Percentiles rank a stretch among this genome's conserved stretches.
These are phyloP conservation scores for Molossus alvarezi DNA, from an alignment of 2,797 vertebrate species.

Conservation along the genomic window DNA sequence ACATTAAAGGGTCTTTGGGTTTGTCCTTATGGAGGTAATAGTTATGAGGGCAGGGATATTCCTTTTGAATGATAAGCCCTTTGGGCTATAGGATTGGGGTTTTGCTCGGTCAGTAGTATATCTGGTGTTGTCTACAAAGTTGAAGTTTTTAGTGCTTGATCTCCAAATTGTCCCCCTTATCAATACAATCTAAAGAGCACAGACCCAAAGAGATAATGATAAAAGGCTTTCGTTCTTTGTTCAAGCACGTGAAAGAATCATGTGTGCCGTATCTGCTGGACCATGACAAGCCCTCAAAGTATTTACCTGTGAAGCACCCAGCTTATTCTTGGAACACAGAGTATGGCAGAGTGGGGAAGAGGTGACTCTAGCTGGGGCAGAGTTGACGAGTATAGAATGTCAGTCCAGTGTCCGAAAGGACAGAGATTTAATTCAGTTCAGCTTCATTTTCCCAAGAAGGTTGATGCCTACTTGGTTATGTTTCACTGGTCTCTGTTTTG, in stretches of 20 bases:
- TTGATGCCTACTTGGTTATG: neutral
- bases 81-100: slow-evolving; percentile 13
- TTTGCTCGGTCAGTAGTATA: neutral
- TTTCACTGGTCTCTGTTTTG: slow-evolving; percentile 51
- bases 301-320: neutral
- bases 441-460: slow-evolving; percentile 54
- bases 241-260: slow-evolving; percentile 23
- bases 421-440: slow-evolving; percentile 38
- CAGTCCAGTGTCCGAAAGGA: slow-evolving; percentile 32
- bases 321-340: slow-evolving; percentile 23
- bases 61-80: slow-evolving; percentile 37
- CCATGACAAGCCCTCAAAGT: neutral
- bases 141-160: slow-evolving; percentile 1
- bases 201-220: slow-evolving; percentile 67
- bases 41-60: neutral
- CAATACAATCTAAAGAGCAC: slow-evolving; percentile 60
- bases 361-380: neutral
- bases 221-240: slow-evolving; percentile 34
- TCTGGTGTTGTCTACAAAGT: neutral
- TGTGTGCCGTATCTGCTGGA: neutral
- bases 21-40: neutral
- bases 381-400: slow-evolving; percentile 14
- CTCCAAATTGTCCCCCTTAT: neutral
- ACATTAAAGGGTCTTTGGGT: slow-evolving; percentile 37
- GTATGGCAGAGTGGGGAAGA: neutral